These are phyloP conservation scores for Hyles lineata DNA, from an alignment of 2,888 invertebrate species.

Conservation along the genomic window DNA sequence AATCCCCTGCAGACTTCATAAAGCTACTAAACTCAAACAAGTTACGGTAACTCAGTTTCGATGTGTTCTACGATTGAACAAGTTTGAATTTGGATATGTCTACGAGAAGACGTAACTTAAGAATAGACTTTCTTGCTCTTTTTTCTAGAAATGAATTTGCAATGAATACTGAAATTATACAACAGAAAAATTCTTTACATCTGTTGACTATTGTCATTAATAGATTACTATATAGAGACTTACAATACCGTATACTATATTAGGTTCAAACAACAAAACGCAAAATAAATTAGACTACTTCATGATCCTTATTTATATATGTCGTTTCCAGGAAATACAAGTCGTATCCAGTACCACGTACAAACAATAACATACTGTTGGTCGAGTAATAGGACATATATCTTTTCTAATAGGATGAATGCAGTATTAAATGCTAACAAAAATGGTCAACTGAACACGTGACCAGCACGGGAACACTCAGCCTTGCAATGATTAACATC, in stretches of 20 bases:
- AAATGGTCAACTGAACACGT: background rate
- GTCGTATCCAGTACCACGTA: background rate
- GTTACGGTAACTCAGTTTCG: background rate
- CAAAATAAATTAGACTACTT: background rate
- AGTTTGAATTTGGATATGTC: background rate
- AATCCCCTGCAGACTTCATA: constrained; percentile 31
- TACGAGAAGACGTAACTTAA: constrained; percentile 8
- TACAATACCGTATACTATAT: no score
- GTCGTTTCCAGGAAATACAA: background rate
- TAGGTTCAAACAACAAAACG: background rate
- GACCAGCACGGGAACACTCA: background rate
- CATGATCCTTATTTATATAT: background rate
- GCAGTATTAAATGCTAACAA: background rate
- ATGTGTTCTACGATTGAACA: background rate
- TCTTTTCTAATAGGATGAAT: background rate
- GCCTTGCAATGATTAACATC: constrained; percentile 14
- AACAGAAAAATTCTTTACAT: no score
- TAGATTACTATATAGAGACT: no score
- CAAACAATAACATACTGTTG: background rate
- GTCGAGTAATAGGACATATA: background rate
- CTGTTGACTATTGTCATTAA: no score
- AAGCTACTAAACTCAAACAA: constrained; percentile 17
- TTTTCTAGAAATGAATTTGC: background rate
- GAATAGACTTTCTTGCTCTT: background rate
- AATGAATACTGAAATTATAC: background rate